Conservation (phyloP, 2,113 vertebrate species). For the Epinephelus moara region DNA sequence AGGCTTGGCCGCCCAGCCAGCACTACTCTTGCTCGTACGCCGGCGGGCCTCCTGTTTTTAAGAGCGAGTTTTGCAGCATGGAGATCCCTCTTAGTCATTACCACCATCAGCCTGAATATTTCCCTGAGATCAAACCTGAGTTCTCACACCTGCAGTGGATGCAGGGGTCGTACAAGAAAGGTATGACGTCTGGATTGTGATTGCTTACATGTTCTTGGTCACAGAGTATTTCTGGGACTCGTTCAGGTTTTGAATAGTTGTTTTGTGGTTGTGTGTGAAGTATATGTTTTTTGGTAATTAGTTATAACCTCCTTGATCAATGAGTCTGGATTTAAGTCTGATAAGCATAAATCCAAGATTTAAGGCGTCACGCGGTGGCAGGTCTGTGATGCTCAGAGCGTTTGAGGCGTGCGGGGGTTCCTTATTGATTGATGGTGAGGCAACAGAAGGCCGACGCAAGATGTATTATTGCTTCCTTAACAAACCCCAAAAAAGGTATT, state of each 20-base stretch:
- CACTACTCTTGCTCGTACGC: conserved; percentile 91
- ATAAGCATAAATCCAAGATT: conserved; percentile 51
- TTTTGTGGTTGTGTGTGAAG: neutral
- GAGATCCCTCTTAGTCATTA: conserved; percentile 92
- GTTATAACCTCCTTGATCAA: conserved; percentile 14
- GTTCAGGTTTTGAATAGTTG: neutral
- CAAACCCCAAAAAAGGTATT: conserved; percentile 63
- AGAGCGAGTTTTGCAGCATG: conserved; percentile 92
- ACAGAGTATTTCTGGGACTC: neutral
- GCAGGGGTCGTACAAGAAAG: conserved; percentile 91
- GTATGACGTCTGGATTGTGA: conserved; percentile 79
- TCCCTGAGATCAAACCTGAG: conserved; percentile 90
- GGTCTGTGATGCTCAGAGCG: conserved; percentile 22
- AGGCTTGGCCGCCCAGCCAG: conserved; percentile 91
- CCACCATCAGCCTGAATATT: conserved; percentile 91
- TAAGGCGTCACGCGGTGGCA: conserved; percentile 30
- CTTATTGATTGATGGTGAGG: conserved; percentile 79
- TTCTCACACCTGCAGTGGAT: conserved; percentile 93
- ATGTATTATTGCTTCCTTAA: conserved; percentile 5
- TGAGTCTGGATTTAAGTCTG: conserved; percentile 53
- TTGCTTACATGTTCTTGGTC: neutral
- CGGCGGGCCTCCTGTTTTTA: conserved; percentile 86
- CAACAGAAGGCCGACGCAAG: conserved; percentile 76
- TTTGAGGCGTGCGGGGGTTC: conserved; percentile 13
- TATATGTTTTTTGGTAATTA: neutral